phyloP scores from a whole-genome alignment of 2,888 invertebrate genomes.

The Podabrus alpinus region DNA sequence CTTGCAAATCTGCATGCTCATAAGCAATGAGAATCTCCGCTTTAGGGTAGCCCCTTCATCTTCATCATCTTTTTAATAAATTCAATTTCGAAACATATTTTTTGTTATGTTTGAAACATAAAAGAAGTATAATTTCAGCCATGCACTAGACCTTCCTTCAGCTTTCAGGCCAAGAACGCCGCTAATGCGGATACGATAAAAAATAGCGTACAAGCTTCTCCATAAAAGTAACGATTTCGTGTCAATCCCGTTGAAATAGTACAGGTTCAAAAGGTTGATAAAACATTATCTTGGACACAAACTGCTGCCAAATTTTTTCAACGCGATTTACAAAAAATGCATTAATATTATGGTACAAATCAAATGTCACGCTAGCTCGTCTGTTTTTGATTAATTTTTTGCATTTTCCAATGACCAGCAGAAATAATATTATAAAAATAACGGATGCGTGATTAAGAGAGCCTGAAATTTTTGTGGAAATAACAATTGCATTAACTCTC shows the following conservation, averaged over 20 bases:
- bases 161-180: too few relatives aligned
- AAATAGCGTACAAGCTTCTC: not conserved
- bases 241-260: not conserved
- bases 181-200: too few relatives aligned
- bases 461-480: not conserved
- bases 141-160: too few relatives aligned
- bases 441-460: not conserved
- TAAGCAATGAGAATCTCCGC: too few relatives aligned
- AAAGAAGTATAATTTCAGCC: too few relatives aligned
- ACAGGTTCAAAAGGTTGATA: not conserved
- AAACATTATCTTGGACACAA: not conserved
- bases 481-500: not conserved
- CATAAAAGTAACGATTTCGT: not conserved
- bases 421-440: not conserved
- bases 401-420: not conserved
- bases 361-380: not conserved
- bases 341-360: not conserved
- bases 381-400: not conserved
- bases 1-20: too few relatives aligned
- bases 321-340: not conserved
- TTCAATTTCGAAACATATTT: too few relatives aligned
- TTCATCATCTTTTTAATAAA: too few relatives aligned
- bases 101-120: too few relatives aligned
- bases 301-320: not conserved
- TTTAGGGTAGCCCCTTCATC: too few relatives aligned